Evolutionary conservation across 2,113 vertebrate genomes (phyloP).

Genomic region (Coptodon rendalli): DNA sequence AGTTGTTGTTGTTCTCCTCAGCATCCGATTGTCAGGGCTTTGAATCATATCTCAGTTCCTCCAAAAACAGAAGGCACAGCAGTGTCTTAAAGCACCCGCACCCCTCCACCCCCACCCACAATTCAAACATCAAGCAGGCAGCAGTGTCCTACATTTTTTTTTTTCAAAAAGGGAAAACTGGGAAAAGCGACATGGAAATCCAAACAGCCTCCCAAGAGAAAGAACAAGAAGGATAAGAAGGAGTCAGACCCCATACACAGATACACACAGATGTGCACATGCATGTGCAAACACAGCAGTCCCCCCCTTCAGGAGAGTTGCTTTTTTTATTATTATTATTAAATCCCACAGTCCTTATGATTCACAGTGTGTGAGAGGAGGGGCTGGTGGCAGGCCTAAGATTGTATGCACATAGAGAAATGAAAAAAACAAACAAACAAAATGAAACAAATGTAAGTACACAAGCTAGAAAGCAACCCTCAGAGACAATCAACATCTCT

Average conservation of each 20-base stretch:
- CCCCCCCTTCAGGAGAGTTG: conserved; percentile 21
- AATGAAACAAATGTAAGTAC: background rate
- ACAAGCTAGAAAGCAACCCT: background rate
- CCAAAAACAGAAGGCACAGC: conserved; percentile 39
- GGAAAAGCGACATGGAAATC: conserved; percentile 28
- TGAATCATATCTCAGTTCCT: conserved; percentile 48
- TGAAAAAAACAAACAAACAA: background rate
- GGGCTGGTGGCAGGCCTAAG: background rate
- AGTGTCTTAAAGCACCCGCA: conserved; percentile 11
- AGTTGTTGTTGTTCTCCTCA: conserved; percentile 49
- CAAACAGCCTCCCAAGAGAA: conserved; percentile 30
- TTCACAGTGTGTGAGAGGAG: conserved; percentile 23
- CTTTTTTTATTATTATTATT: background rate
- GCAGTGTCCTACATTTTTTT: conserved; percentile 50
- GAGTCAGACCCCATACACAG: background rate
- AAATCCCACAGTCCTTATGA: conserved; percentile 31
- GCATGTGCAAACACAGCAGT: background rate
- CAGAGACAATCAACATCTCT: background rate
- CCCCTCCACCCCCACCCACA: background rate
- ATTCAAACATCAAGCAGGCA: conserved; percentile 39
- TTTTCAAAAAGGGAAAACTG: background rate
- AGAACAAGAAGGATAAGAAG: conserved; percentile 35
- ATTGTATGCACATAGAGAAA: background rate
- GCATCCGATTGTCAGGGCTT: conserved; percentile 46
- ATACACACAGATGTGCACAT: background rate